A percentile compares a stretch with the other conserved stretches of the same genome.
Evolutionary conservation across 2,797 vertebrate species (phyloP).

Genomic region (Glossophaga mutica): DNA sequence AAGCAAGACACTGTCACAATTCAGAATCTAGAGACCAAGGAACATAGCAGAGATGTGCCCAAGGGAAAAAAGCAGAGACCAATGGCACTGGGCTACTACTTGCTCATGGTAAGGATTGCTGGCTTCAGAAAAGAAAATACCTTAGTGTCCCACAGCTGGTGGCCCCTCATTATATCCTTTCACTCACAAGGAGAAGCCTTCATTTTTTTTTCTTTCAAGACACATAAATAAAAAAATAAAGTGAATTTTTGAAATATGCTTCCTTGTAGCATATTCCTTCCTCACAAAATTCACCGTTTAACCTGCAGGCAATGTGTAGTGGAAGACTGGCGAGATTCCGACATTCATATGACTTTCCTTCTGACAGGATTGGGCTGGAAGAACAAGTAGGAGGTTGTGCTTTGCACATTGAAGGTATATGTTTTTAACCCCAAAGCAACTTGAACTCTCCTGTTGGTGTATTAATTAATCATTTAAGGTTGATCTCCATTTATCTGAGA

Average conservation of each 20-base stretch:
- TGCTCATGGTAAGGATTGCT: background rate
- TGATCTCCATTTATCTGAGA: background rate
- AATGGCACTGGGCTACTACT: accelerated
- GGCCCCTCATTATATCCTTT: background rate
- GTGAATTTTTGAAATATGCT: background rate
- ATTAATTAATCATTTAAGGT: background rate
- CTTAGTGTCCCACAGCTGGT: background rate
- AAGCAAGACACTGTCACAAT: background rate
- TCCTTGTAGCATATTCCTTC: background rate
- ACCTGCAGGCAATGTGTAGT: accelerated
- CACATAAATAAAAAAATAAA: background rate
- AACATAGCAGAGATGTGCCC: background rate
- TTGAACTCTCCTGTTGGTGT: background rate
- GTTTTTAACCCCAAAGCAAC: background rate
- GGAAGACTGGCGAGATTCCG: background rate
- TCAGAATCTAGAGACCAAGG: background rate
- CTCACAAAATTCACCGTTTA: background rate
- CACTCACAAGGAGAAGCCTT: background rate
- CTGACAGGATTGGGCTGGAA: background rate
- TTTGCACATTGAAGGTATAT: background rate
- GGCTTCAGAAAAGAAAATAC: background rate
- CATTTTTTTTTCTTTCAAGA: background rate
- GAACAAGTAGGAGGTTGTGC: background rate
- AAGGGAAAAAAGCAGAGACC: background rate
- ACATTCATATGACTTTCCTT: background rate